These are phyloP conservation scores for Tachystola acroxantha DNA, from an alignment of 2,888 invertebrate genomes.

Conservation along the genomic window DNA sequence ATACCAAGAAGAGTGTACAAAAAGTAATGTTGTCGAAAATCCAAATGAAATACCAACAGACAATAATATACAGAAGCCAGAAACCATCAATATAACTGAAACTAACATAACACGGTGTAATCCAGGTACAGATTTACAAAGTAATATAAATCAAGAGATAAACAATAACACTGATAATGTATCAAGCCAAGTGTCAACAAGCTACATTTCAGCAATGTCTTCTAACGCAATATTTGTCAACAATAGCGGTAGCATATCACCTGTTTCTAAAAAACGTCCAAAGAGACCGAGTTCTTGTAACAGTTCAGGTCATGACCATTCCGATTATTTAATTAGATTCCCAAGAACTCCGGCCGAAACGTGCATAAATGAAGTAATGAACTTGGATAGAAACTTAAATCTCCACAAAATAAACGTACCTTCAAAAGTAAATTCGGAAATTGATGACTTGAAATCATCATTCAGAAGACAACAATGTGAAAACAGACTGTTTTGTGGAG, in stretches of 20 bases:
- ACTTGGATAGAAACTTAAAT: slow-evolving; percentile 11
- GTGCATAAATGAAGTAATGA: slow-evolving; percentile 18
- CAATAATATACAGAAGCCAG: no score
- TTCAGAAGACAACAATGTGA: no score
- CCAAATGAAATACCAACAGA: no score
- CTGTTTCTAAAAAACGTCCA: slow-evolving; percentile 1
- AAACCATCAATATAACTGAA: no score
- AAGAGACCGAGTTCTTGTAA: slow-evolving; percentile 14
- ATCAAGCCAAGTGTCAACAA: background rate
- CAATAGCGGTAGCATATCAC: background rate
- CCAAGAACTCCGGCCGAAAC: slow-evolving; percentile 17
- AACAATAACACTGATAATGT: background rate
- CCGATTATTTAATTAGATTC: slow-evolving; percentile 18
- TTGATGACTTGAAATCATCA: background rate
- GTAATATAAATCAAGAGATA: no score
- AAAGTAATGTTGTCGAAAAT: no score
- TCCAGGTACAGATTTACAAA: no score
- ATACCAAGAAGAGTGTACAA: no score
- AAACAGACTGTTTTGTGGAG: no score
- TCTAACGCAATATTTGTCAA: background rate
- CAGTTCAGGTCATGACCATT: slow-evolving; percentile 17
- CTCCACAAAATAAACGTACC: background rate
- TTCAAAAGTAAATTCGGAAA: background rate
- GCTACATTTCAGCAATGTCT: background rate
- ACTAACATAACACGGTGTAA: no score